Evolutionary conservation across 2,113 vertebrate genomes (phyloP), one percentile per base, ranked within the genome.

Genomic region (Pitta sordida): DNA sequence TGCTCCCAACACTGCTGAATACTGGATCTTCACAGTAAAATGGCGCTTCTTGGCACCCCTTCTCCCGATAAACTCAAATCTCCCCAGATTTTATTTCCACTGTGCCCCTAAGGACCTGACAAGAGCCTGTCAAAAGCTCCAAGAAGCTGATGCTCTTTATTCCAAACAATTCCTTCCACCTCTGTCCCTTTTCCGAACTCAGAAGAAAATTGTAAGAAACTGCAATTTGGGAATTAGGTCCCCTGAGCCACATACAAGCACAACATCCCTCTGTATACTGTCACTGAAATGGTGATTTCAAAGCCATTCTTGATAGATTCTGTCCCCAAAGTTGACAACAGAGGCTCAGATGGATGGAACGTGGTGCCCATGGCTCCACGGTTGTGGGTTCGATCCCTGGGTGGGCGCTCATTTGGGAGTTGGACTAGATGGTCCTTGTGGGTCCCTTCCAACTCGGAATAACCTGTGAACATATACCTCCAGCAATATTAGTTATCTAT

Each of bases 1-100:
- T 18, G 34, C 32, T 11, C 48, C 23, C 2, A 2, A 21, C 63
- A 56, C 30, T 0, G 0, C 49, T 65, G 32, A 41, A 58, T 7
- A 26, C 17, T 32, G 34, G 36, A 21, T 27, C 12, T 4, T 59
- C 56, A 48, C 7, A 36, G 43, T 19, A 55, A 63, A 64, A 36
- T 0, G 1, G 7, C 13, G n/a, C 27, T 87, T 53, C 55, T 53
- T 27, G n/a, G 49, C 30, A 41, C 4, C 21, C 58, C 64, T 81
- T 29, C 21, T 21, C 44, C 12, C 27, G 11, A 51, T 11, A 75
- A 5, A 30, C n/a, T 82, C 69, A 86, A 79, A 48, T 17, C 4
- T 79, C 19, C 24, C 8, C 49, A 17, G 13, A 23, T 65, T 73
- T 87, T 52, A 41, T 44, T 64, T 64, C 26, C 18, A 20, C 18